Evolutionary conservation across 2,113 vertebrate genomes (phyloP).

Genomic region (Anarhynchus alexandrinus): DNA sequence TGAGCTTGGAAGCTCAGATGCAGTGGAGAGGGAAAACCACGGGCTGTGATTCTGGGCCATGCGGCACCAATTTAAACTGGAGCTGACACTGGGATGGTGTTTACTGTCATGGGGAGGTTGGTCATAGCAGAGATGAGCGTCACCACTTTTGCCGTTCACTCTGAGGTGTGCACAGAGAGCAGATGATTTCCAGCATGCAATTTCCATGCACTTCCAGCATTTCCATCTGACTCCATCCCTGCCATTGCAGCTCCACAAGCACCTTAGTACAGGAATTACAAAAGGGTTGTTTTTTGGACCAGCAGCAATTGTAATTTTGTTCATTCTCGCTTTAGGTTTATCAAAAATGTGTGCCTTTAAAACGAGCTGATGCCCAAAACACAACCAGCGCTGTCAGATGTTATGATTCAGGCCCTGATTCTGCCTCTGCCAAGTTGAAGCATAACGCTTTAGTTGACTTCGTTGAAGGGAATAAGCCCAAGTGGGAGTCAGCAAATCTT

Average conservation of each 20-base stretch:
- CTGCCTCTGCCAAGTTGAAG: neutral
- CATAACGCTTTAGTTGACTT: neutral
- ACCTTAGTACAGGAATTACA: neutral
- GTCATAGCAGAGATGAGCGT: neutral
- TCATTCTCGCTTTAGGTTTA: neutral
- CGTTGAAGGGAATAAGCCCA: neutral
- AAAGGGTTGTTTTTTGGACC: neutral
- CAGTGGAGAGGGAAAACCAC: accelerated
- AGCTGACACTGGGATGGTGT: neutral
- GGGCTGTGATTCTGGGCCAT: neutral
- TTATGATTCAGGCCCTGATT: neutral
- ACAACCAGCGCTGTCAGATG: neutral
- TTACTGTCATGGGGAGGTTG: neutral
- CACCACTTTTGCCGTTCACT: accelerated
- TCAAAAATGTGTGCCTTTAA: neutral
- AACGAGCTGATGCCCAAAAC: neutral
- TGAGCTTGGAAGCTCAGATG: neutral
- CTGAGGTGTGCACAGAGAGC: neutral
- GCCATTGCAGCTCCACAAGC: neutral
- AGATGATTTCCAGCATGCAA: neutral
- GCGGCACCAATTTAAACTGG: neutral
- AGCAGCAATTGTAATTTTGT: neutral
- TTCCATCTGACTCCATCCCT: accelerated
- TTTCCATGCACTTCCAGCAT: neutral
- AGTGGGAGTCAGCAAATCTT: neutral